Conservation (phyloP, 2,797 vertebrate species). For the Poeciliopsis infans region DNA sequence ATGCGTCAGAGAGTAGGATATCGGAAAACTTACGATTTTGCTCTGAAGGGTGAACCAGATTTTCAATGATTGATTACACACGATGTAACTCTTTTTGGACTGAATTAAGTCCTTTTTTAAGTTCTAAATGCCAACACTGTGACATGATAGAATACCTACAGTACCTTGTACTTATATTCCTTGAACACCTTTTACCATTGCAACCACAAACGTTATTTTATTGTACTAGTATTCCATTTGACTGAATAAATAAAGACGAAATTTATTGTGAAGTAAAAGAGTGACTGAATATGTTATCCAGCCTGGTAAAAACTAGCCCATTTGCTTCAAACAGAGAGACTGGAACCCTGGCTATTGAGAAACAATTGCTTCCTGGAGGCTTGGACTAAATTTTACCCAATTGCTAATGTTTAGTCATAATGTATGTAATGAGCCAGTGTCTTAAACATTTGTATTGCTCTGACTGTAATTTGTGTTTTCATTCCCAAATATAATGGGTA, state of each 20-base stretch:
- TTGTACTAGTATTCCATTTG: not conserved
- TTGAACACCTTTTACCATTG: not conserved
- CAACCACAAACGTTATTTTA: not conserved
- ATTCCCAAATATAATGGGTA: too few species aligned
- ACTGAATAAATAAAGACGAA: not conserved
- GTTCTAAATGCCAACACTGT: not conserved
- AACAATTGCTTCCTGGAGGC: too few species aligned
- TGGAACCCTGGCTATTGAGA: too few species aligned
- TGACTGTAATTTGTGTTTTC: too few species aligned
- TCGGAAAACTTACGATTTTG: not conserved
- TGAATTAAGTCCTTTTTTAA: not conserved
- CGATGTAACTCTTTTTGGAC: not conserved
- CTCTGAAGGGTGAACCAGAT: not conserved
- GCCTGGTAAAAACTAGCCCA: too few species aligned
- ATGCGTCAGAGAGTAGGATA: slow-evolving; percentile 10
- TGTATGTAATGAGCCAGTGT: too few species aligned
- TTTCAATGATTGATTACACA: not conserved
- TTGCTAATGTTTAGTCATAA: too few species aligned
- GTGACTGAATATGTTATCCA: not conserved
- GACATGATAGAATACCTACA: not conserved
- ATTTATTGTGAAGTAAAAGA: not conserved
- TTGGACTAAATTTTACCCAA: too few species aligned
- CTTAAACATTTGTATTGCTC: too few species aligned
- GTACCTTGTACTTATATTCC: not conserved
- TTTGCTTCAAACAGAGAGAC: too few species aligned